Conservation (phyloP, 2,797 vertebrate genomes). For the Paramormyrops hopkinsi region DNA sequence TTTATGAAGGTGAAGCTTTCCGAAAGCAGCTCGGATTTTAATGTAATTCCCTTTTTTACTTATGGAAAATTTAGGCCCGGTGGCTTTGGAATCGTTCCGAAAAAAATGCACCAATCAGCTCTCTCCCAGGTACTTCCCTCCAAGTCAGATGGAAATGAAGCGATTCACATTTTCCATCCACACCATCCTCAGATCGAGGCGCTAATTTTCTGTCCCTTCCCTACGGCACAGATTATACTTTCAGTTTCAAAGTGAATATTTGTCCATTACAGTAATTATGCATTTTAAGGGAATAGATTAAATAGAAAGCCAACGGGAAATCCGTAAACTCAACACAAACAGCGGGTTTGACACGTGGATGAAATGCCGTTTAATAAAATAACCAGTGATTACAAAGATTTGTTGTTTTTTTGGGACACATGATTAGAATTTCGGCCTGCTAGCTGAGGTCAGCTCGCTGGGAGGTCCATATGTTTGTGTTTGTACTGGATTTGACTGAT, state of each 20-base stretch:
- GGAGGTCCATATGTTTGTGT: neutral
- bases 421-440: neutral
- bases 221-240: slow-evolving; percentile 3
- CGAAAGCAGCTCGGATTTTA: neutral
- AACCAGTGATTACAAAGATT: neutral
- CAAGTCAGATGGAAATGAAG: slow-evolving; percentile 14
- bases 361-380: neutral
- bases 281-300: slow-evolving; percentile 21
- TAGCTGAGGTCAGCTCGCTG: neutral
- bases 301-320: neutral
- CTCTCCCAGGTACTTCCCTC: neutral
- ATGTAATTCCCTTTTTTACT: neutral
- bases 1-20: neutral
- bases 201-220: neutral
- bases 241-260: slow-evolving; percentile 19
- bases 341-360: neutral
- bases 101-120: neutral
- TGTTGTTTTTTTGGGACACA: neutral
- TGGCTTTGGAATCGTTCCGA: neutral
- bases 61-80: neutral
- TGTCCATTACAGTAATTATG: slow-evolving; percentile 42
- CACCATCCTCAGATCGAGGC: neutral
- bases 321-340: neutral
- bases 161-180: slow-evolving; percentile 20
- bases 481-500: neutral